Conservation (phyloP, 2,113 vertebrate species). For the Nycticorax nycticorax region DNA sequence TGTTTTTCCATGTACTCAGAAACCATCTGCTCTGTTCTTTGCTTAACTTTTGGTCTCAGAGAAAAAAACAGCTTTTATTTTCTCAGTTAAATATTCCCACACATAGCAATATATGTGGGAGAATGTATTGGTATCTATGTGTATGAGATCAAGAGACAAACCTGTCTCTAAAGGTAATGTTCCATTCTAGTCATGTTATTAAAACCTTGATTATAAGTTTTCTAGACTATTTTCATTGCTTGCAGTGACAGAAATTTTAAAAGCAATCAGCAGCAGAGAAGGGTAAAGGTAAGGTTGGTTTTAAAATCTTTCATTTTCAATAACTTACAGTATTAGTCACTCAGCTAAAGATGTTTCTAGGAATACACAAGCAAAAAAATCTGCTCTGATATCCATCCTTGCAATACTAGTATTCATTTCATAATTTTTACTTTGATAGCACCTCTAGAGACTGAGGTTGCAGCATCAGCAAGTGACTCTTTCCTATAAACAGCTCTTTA, state of each 20-base stretch:
- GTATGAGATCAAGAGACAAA: background rate
- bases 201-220: background rate
- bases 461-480: background rate
- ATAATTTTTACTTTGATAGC: background rate
- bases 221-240: background rate
- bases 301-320: background rate
- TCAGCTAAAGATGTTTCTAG: background rate
- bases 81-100: background rate
- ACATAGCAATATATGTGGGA: background rate
- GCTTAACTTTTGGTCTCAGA: background rate
- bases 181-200: background rate
- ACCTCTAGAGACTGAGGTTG: background rate
- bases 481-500: background rate
- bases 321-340: background rate
- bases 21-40: background rate
- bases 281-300: background rate
- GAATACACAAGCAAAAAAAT: background rate
- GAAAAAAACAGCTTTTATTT: background rate
- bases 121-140: background rate
- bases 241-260: background rate
- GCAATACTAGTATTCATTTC: background rate
- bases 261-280: background rate
- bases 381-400: background rate
- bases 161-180: background rate
- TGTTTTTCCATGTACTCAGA: background rate